These are phyloP conservation scores for Oryctolagus cuniculus DNA, from an alignment of 2,113 vertebrate genomes.

Conservation along the genomic window DNA sequence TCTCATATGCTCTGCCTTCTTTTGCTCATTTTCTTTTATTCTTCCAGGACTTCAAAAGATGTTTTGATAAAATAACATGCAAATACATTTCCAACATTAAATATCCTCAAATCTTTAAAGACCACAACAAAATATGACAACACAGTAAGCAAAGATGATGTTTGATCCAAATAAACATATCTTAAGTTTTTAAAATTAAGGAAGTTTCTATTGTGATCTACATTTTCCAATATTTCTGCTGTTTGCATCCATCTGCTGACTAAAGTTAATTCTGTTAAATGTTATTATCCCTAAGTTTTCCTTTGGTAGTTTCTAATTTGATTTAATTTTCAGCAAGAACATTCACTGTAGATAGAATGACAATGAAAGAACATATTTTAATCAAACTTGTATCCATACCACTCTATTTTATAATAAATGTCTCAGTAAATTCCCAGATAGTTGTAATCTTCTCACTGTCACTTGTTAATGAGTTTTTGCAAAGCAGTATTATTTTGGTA, in stretches of 20 bases:
- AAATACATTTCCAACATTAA: conserved; percentile 4
- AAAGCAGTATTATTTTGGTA: conserved; percentile 51
- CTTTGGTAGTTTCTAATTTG: conserved; percentile 55
- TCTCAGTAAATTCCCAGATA: conserved; percentile 52
- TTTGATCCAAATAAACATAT: conserved; percentile 13
- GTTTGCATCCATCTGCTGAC: neutral
- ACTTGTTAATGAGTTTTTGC: conserved; percentile 58
- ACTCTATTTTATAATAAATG: conserved; percentile 48
- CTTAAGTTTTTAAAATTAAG: neutral
- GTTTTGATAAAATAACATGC: conserved; percentile 14
- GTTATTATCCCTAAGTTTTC: conserved; percentile 16
- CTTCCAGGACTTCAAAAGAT: neutral
- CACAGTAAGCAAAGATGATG: neutral
- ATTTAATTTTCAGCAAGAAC: conserved; percentile 67
- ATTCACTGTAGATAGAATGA: neutral
- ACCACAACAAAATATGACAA: conserved; percentile 26
- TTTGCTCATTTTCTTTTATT: conserved; percentile 44
- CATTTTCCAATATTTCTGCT: neutral
- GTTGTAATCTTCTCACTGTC: conserved; percentile 8
- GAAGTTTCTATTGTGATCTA: neutral
- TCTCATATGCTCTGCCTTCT: neutral
- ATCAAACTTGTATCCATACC: conserved; percentile 36
- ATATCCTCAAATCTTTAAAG: conserved; percentile 50
- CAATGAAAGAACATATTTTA: conserved; percentile 37
- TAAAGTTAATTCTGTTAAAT: conserved; percentile 44